Conservation (phyloP, 2,797 vertebrate genomes). For the Nasua narica region DNA sequence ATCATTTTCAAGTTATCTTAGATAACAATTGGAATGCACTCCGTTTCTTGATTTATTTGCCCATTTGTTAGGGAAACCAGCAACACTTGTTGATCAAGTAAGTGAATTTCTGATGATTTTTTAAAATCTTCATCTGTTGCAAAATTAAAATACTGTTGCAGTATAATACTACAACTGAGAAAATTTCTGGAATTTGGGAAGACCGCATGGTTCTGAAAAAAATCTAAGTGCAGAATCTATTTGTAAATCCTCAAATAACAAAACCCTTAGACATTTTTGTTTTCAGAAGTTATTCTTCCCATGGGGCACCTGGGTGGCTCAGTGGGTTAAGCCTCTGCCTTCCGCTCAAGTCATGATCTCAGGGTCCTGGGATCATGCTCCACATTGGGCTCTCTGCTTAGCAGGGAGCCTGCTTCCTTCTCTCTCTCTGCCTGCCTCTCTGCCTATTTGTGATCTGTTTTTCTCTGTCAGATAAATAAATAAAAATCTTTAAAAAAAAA, state of each 20-base stretch:
- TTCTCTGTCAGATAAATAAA: no score
- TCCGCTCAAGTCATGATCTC: no score
- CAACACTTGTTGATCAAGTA: neutral
- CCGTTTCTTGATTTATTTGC: slow-evolving; percentile 6
- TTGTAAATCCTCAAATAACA: slow-evolving; percentile 3
- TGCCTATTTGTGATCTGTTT: no score
- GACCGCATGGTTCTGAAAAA: neutral
- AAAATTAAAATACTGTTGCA: neutral
- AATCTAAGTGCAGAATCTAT: neutral
- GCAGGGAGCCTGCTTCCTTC: no score
- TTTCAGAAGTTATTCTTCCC: slow-evolving; percentile 24
- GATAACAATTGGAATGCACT: neutral
- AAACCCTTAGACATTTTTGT: neutral
- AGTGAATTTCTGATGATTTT: neutral
- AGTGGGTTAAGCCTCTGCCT: no score
- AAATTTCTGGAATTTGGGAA: slow-evolving; percentile 10
- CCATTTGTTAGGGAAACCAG: neutral
- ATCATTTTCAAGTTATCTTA: slow-evolving; percentile 11
- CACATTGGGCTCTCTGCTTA: no score
- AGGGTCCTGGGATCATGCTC: no score
- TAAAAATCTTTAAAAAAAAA: no score
- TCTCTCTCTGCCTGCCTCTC: no score
- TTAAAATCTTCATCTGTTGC: neutral
- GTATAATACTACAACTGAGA: neutral
- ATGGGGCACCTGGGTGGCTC: neutral